A percentile compares a stretch with the other conserved stretches of the same genome.
These are phyloP conservation scores for Brachionus paranguensis DNA, from an alignment of 1,140 invertebrate species.

Conservation along the genomic window DNA sequence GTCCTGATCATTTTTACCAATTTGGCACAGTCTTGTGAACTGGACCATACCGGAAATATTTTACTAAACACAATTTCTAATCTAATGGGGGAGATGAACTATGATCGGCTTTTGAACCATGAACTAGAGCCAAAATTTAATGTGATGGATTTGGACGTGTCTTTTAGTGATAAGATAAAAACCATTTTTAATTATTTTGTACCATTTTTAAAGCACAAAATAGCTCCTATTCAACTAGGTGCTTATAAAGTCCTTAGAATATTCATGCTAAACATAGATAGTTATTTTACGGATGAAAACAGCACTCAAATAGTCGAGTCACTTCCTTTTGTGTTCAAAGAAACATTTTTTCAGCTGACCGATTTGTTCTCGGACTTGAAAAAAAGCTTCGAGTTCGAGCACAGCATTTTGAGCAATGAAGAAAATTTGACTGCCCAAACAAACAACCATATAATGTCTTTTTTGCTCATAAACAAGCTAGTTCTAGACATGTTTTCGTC, in stretches of 20 bases:
- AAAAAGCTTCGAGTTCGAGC: conserved; percentile 1
- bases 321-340: conserved; percentile 10
- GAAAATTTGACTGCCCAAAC: not conserved
- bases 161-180: conserved; percentile 48
- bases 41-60: not conserved
- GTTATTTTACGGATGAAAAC: conserved; percentile 41
- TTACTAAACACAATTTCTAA: conserved; percentile 41
- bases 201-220: conserved; percentile 46
- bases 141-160: conserved; percentile 45
- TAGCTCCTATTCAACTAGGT: conserved; percentile 47
- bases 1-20: conserved; percentile 10
- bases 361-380: conserved; percentile 26
- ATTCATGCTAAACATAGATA: conserved; percentile 36
- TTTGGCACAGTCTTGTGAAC: conserved; percentile 53
- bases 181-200: conserved; percentile 51
- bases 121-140: conserved; percentile 48
- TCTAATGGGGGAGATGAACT: conserved; percentile 44
- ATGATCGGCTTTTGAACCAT: conserved; percentile 46
- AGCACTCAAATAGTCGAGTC: not conserved
- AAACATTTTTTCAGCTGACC: not conserved
- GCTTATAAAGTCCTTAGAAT: conserved; percentile 48
- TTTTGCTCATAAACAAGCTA: not conserved
- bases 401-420: not conserved
- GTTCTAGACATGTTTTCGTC: conserved; percentile 3
- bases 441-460: conserved; percentile 31